phyloP scores from a whole-genome alignment of 2,113 vertebrate species.

The Parotia lawesii region DNA sequence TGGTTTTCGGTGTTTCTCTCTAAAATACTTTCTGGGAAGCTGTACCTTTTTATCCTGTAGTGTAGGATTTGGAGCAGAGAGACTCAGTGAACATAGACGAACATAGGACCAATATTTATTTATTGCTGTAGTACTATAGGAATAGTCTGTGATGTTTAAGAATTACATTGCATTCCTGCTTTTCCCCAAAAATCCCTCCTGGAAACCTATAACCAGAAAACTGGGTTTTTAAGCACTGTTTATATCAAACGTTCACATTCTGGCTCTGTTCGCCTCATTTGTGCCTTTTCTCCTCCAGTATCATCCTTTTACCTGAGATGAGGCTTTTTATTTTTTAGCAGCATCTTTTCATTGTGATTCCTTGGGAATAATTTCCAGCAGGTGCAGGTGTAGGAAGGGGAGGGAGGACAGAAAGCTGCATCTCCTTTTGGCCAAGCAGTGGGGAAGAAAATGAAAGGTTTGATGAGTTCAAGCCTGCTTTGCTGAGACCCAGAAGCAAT shows the following conservation, averaged over 20 bases:
- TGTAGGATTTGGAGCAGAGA: not conserved
- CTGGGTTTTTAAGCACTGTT: not conserved
- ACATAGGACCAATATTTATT: not conserved
- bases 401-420: not conserved
- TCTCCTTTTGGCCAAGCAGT: not conserved
- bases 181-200: not conserved
- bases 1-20: not conserved
- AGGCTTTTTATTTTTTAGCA: not conserved
- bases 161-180: not conserved
- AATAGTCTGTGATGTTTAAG: not conserved
- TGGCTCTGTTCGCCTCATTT: not conserved
- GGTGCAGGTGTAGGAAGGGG: not conserved
- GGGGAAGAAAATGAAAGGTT: not conserved
- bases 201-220: not conserved
- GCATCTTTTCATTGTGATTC: not conserved
- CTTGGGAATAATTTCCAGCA: not conserved
- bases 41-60: not conserved
- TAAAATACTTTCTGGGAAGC: not conserved
- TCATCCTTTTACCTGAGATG: not conserved
- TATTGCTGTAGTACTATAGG: not conserved
- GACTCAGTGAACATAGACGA: not conserved
- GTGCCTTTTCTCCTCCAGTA: fast-evolving
- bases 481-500: not conserved
- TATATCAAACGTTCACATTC: not conserved
- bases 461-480: not conserved